Base-by-base conservation (phyloP, 2,888 invertebrate genomes). In the Philopedon plagiatum region DNA sequence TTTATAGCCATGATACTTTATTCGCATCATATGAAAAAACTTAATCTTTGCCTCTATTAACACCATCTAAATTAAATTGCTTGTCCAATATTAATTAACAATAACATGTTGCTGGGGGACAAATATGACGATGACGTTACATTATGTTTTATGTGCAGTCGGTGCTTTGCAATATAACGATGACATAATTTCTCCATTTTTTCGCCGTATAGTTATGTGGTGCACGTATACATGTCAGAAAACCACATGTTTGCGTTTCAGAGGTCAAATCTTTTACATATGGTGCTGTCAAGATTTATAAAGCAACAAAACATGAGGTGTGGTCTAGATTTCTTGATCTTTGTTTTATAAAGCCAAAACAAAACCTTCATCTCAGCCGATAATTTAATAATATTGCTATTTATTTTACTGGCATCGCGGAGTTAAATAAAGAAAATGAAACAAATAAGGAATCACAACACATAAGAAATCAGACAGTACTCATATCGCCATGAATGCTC, bases 131-230 rank as follows among this genome's bases (percentile, higher is more conserved):
- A 57, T 76, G 77, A 78, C 75, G 77, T 77, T 77, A 78, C 69
- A 61, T 73, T 69, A 57, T 56, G 58, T 61, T 66, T 49, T 46
- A 46, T 29, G 56, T 54, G 46, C 44, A 44, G 67, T 72, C 60
- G 68, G 71, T 64, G 58, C 73, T 75, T 73, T 74, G 71, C 69
- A 66, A 58, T 57, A 39, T 23, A 60, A 46, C 49, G 78, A 78
- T 79, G 78, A 78, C 77, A 77, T 79, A 78, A 78, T 77, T 75
- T 57, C 67, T 67, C 64, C 63, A 72, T 65, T 51, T 51, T 76
- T 78, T 75, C 61, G 76, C 73, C 18, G 18, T 71, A 62, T 49
- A 58, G 64, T 73, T 76, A 75, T 75, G 39, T 32, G n/a, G 39
- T 44, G 32, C 49, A 60, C 54, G 58, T 66, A 66, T 21, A 46